Percentiles rank a stretch among this genome's conserved stretches.
These are phyloP conservation scores for Thumatha senex DNA, from an alignment of 2,888 invertebrate genomes.

Conservation along the genomic window DNA sequence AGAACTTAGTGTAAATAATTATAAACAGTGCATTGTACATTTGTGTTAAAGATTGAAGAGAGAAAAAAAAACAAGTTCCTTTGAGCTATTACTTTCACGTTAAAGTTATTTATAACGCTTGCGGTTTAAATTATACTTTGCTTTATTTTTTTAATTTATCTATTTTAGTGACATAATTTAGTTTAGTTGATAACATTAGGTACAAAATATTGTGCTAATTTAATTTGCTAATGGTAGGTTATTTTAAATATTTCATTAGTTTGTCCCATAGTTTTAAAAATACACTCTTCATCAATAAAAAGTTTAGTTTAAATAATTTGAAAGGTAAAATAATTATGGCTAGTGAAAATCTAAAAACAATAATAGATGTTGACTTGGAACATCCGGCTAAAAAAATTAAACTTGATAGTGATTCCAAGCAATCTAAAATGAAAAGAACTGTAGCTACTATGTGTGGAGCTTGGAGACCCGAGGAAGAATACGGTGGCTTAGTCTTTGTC, in stretches of 20 bases:
- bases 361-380: slow-evolving; percentile 47
- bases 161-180: too few species aligned
- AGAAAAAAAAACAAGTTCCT: not conserved
- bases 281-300: slow-evolving; percentile 9
- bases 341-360: slow-evolving; percentile 43
- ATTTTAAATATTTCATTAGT: slow-evolving; percentile 30
- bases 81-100: not conserved
- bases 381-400: slow-evolving; percentile 64
- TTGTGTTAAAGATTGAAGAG: not conserved
- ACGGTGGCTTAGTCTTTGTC: slow-evolving; percentile 74
- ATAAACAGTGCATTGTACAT: not conserved
- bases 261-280: slow-evolving; percentile 22
- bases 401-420: slow-evolving; percentile 24
- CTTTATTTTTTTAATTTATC: too few species aligned
- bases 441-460: slow-evolving; percentile 80
- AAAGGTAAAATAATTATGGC: slow-evolving; percentile 46
- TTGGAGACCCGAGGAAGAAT: slow-evolving; percentile 75
- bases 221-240: slow-evolving; percentile 37
- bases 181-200: too few species aligned
- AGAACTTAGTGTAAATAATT: slow-evolving; percentile 11
- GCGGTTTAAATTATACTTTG: slow-evolving; percentile 2
- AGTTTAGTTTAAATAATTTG: slow-evolving; percentile 7
- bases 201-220: too few species aligned
- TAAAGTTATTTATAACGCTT: slow-evolving; percentile 22
- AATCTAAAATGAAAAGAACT: slow-evolving; percentile 51